Evolutionary conservation across 1,140 invertebrate genomes (phyloP).

Genomic region (Trachelipus rathkii): DNA sequence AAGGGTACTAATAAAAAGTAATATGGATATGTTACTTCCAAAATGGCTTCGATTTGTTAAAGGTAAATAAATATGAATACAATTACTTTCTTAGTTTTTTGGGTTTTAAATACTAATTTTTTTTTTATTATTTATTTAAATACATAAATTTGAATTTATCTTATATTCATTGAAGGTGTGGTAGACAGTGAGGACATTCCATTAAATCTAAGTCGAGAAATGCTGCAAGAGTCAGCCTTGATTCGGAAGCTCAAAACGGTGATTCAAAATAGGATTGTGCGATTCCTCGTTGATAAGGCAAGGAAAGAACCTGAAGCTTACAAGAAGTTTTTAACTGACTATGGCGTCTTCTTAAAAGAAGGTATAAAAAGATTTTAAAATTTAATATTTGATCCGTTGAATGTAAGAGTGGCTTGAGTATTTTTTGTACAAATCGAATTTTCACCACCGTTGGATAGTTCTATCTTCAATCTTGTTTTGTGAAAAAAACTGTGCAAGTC

Average conservation of each 20-base stretch:
- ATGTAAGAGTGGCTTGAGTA: no score
- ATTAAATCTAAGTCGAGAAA: slow-evolving; percentile 89
- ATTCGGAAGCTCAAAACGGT: slow-evolving; percentile 81
- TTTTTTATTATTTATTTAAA: slow-evolving; percentile 20
- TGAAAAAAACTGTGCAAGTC: no score
- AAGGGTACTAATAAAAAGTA: slow-evolving; percentile 83
- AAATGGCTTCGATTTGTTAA: slow-evolving; percentile 92
- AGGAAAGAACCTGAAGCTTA: slow-evolving; percentile 79
- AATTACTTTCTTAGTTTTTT: no score
- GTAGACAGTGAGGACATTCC: slow-evolving; percentile 98
- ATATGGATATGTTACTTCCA: slow-evolving; percentile 83
- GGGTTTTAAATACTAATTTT: not conserved
- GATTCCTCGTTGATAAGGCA: slow-evolving; percentile 79
- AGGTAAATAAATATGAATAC: slow-evolving; percentile 55
- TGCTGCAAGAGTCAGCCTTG: slow-evolving; percentile 87
- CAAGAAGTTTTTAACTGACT: slow-evolving; percentile 83
- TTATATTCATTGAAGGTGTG: slow-evolving; percentile 61
- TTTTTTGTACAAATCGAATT: no score
- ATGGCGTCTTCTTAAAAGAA: slow-evolving; percentile 90
- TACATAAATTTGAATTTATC: slow-evolving; percentile 16
- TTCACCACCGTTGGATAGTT: no score
- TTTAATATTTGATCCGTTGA: no score
- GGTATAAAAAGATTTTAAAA: slow-evolving; percentile 49
- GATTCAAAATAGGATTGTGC: slow-evolving; percentile 75
- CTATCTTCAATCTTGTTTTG: no score